Conservation (phyloP, 2,797 vertebrate genomes). For the Mastacembelus armatus region DNA sequence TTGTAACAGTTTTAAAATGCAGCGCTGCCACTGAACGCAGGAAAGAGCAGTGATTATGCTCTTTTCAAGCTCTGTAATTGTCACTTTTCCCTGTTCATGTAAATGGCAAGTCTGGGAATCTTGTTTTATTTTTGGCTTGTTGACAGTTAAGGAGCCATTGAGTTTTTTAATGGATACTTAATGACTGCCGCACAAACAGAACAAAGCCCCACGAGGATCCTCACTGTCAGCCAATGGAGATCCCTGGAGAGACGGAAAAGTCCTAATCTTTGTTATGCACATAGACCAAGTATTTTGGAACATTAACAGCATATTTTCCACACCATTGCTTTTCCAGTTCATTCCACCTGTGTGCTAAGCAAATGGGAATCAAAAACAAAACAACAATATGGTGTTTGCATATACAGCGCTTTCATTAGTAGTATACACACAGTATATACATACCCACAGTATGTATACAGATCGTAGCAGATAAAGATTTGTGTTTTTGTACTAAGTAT, state of each 20-base stretch:
- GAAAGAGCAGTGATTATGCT: slow-evolving; percentile 50
- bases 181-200: slow-evolving; percentile 61
- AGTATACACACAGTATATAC: neutral
- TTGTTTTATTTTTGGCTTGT: slow-evolving; percentile 65
- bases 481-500: neutral
- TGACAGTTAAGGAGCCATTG: slow-evolving; percentile 70
- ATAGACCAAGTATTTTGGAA: slow-evolving; percentile 67
- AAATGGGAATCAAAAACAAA: slow-evolving; percentile 15
- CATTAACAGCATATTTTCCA: slow-evolving; percentile 65
- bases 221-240: slow-evolving; percentile 49
- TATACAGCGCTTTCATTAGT: slow-evolving; percentile 32
- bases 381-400: slow-evolving; percentile 15
- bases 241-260: slow-evolving; percentile 57
- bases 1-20: slow-evolving; percentile 35
- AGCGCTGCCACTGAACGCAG: slow-evolving; percentile 22
- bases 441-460: too few species aligned
- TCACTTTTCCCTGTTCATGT: slow-evolving; percentile 42
- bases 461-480: too few species aligned
- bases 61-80: slow-evolving; percentile 58
- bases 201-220: slow-evolving; percentile 59
- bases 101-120: slow-evolving; percentile 45
- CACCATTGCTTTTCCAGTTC: slow-evolving; percentile 59
- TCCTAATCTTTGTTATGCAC: slow-evolving; percentile 59
- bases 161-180: slow-evolving; percentile 73
- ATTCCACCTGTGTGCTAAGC: slow-evolving; percentile 59